A percentile compares a stretch with the other conserved stretches of the same genome.
Conservation (phyloP, 2,888 invertebrate genomes). For the Limnephilus lunatus region DNA sequence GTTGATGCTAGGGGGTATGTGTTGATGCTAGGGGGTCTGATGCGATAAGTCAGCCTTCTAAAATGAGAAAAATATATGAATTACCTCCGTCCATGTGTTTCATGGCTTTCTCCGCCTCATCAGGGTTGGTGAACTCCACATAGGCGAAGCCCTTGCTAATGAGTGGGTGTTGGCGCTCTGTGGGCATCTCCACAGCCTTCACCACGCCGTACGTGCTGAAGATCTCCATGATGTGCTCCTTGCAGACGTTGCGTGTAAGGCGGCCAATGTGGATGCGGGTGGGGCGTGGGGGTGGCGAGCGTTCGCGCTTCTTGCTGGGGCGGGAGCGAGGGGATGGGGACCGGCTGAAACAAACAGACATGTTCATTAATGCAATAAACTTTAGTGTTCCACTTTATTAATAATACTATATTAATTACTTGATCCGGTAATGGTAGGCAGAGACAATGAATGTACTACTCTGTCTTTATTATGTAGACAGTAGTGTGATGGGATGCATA, state of each 20-base stretch:
- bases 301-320: slow-evolving; percentile 82
- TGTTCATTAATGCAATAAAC: neutral
- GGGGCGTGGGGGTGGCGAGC: slow-evolving; percentile 93
- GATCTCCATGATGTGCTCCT: slow-evolving; percentile 93
- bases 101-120: slow-evolving; percentile 98
- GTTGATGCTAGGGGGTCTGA: neutral
- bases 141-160: slow-evolving; percentile 96
- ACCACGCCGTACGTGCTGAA: slow-evolving; percentile 93
- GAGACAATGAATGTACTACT: too few species aligned
- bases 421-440: too few species aligned
- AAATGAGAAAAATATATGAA: neutral
- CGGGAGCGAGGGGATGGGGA: slow-evolving; percentile 78
- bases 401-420: neutral
- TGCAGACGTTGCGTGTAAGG: slow-evolving; percentile 93
- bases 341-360: slow-evolving; percentile 69
- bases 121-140: slow-evolving; percentile 94
- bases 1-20: too few species aligned
- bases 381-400: too few species aligned
- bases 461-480: too few species aligned
- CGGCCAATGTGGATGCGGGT: slow-evolving; percentile 96
- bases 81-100: slow-evolving; percentile 99
- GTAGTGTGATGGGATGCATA: too few species aligned
- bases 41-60: neutral
- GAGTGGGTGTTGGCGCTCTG: slow-evolving; percentile 91
- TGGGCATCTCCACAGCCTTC: slow-evolving; percentile 92